Conservation (phyloP, 37 sponge, comb jelly and placozoan species). For the Agelas oroides region DNA sequence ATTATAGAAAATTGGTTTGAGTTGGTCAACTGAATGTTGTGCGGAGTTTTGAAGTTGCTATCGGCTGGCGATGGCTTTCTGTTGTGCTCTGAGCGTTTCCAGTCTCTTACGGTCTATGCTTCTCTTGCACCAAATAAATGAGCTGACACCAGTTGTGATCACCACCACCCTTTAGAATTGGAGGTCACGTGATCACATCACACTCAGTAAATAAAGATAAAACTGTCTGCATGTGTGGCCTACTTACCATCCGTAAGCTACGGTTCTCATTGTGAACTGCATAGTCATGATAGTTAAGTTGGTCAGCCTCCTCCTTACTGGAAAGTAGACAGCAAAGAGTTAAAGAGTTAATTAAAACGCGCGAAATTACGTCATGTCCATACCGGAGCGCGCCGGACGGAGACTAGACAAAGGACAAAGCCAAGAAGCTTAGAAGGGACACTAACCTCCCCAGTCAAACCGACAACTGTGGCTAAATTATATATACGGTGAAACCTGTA, state of each 20-base stretch:
- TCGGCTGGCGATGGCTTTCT: conserved; percentile 1
- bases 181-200: too few relatives aligned
- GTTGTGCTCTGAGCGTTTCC: conserved; percentile 29
- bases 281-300: too few relatives aligned
- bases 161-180: conserved; percentile 53
- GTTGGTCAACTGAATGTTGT: too few relatives aligned
- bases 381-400: too few relatives aligned
- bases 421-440: conserved; percentile 17
- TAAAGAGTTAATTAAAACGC: conserved; percentile 14
- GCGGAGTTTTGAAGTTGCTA: background rate
- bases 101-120: conserved; percentile 44
- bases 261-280: conserved; percentile 47
- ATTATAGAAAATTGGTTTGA: too few relatives aligned
- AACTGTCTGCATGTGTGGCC: background rate
- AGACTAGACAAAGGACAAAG: conserved; percentile 7
- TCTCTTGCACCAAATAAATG: conserved; percentile 47
- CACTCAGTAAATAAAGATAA: too few relatives aligned
- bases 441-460: too few relatives aligned
- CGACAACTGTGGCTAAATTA: too few relatives aligned
- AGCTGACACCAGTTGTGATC: conserved; percentile 23
- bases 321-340: too few relatives aligned
- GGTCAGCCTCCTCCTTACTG: too few relatives aligned
- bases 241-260: conserved; percentile 63
- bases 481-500: background rate
- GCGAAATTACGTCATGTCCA: background rate